A percentile compares a stretch with the other conserved stretches of the same genome.
Conservation (phyloP, 1,140 invertebrate species). For the Bombus vancouverensis region DNA sequence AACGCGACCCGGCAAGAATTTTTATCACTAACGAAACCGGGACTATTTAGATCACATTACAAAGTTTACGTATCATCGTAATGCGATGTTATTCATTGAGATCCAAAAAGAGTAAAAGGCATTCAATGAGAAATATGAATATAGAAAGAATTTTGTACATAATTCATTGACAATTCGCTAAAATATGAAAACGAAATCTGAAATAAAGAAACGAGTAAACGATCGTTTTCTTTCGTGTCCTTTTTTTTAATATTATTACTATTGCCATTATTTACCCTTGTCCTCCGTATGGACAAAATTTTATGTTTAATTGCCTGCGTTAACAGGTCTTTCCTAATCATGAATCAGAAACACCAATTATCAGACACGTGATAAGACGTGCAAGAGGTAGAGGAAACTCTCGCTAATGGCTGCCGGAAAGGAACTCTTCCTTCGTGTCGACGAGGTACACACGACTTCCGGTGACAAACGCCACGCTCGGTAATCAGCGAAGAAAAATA, state of each 20-base stretch:
- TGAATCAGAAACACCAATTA: background rate
- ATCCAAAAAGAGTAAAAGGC: background rate
- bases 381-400: background rate
- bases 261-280: background rate
- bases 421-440: slow-evolving; percentile 23
- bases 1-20: background rate
- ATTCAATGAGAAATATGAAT: background rate
- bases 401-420: slow-evolving; percentile 46
- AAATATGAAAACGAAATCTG: background rate
- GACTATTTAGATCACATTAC: background rate
- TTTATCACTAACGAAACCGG: background rate
- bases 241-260: background rate
- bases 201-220: background rate
- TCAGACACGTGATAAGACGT: background rate
- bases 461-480: slow-evolving; percentile 2
- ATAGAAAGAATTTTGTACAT: slow-evolving; percentile 29
- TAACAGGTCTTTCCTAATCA: background rate
- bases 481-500: background rate
- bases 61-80: background rate
- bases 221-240: background rate
- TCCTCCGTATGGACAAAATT: background rate
- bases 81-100: background rate
- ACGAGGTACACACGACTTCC: slow-evolving; percentile 23
- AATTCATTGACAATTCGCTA: slow-evolving; percentile 7
- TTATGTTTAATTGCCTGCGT: background rate